A percentile compares a stretch with the other conserved stretches of the same genome.
Evolutionary conservation across 2,797 vertebrate species (phyloP).

Genomic region (Uromys caudimaculatus): DNA sequence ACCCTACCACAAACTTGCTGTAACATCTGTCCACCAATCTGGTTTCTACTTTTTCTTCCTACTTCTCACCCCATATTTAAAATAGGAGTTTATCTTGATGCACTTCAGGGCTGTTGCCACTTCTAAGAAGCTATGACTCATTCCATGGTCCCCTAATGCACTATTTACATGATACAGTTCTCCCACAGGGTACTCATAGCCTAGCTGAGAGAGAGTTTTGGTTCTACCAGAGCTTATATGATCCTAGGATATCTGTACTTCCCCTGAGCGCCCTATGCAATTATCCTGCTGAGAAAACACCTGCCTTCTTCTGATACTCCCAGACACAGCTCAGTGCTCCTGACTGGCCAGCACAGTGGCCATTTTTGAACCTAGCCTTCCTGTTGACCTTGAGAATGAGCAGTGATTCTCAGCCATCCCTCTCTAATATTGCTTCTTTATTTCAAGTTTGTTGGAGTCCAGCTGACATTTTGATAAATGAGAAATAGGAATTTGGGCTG

Average conservation of each 20-base stretch:
- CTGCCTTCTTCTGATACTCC: slow-evolving; percentile 68
- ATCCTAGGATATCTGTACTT: slow-evolving; percentile 49
- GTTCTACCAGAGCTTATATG: slow-evolving; percentile 17
- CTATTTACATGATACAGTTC: slow-evolving; percentile 44
- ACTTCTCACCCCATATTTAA: neutral
- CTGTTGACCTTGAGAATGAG: neutral
- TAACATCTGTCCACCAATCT: neutral
- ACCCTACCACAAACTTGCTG: neutral
- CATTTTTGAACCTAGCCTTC: neutral
- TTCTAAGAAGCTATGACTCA: slow-evolving; percentile 56
- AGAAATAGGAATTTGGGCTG: neutral
- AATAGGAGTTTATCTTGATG: slow-evolving; percentile 9
- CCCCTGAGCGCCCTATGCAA: slow-evolving; percentile 74
- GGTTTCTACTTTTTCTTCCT: no score
- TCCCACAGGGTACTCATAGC: neutral
- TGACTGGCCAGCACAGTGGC: neutral
- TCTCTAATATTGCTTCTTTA: neutral
- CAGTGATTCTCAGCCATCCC: neutral
- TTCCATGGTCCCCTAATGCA: neutral
- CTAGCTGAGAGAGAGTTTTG: slow-evolving; percentile 31
- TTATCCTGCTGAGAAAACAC: slow-evolving; percentile 71
- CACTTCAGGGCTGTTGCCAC: slow-evolving; percentile 37
- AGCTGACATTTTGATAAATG: neutral
- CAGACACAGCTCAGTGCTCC: slow-evolving; percentile 5
- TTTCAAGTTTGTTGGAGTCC: neutral